These are phyloP conservation scores for Gallinago paraguaiae DNA, from an alignment of 2,113 vertebrate species.

Conservation along the genomic window DNA sequence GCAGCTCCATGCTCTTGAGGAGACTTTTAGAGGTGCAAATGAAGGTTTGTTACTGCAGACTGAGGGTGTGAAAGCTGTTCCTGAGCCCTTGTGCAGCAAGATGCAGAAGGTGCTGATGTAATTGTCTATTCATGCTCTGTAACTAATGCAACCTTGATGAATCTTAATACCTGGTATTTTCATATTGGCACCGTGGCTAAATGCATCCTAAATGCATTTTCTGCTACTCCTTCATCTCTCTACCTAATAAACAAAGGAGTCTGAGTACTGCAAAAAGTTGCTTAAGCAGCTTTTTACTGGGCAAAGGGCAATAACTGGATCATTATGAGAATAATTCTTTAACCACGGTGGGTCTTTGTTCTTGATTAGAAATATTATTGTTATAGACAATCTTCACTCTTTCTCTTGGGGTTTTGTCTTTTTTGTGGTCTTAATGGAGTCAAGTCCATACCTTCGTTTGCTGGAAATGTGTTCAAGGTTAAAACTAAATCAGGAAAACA, in stretches of 20 bases:
- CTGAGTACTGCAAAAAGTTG: background rate
- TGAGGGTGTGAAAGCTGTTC: background rate
- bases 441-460: background rate
- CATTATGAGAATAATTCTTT: background rate
- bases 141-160: constrained; percentile 9
- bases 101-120: constrained; percentile 12
- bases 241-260: background rate
- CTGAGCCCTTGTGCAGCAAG: background rate
- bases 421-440: background rate
- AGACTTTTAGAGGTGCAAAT: constrained; percentile 42
- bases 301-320: background rate
- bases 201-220: constrained; percentile 21
- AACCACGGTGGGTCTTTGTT: background rate
- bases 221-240: background rate
- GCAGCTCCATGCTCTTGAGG: background rate
- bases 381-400: background rate
- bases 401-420: background rate
- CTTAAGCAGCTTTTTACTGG: constrained; percentile 7
- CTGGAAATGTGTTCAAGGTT: background rate
- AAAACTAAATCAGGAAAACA: background rate
- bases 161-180: constrained; percentile 22
- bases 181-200: background rate
- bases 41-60: background rate
- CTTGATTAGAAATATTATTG: background rate
- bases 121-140: background rate